Conservation (phyloP, 2,888 invertebrate species). For the Dromius quadrimaculatus region DNA sequence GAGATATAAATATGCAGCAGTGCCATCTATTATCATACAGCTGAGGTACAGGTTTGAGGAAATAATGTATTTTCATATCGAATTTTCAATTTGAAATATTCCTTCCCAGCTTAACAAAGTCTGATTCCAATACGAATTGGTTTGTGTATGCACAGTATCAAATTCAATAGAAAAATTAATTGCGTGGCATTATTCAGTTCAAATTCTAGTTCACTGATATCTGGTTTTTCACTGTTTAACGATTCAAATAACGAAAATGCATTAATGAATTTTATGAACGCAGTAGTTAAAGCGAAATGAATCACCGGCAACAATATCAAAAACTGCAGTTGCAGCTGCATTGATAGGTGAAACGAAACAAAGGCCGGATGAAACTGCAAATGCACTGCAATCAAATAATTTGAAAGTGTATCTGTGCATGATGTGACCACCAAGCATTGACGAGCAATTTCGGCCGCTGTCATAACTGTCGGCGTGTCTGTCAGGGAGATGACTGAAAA, state of each 20-base stretch:
- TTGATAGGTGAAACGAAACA: conserved; percentile 1
- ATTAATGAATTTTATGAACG: conserved; percentile 21
- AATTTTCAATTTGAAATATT: too few species aligned
- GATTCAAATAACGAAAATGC: conserved; percentile 23
- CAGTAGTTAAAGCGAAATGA: conserved; percentile 13
- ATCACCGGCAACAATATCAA: conserved; percentile 7
- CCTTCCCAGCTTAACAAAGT: too few species aligned
- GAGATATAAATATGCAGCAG: too few species aligned
- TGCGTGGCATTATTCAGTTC: too few species aligned
- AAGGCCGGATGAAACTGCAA: conserved; percentile 22
- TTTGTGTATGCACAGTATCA: too few species aligned
- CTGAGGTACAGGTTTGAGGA: too few species aligned
- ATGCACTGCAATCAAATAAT: conserved; percentile 16
- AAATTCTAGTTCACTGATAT: neutral
- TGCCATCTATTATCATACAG: too few species aligned
- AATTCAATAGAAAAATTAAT: too few species aligned
- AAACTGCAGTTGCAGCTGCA: neutral
- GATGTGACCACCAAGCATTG: neutral
- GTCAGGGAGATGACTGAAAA: conserved; percentile 8
- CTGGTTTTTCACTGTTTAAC: neutral
- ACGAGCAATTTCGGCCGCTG: conserved; percentile 18
- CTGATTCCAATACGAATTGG: too few species aligned
- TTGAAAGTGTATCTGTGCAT: conserved; percentile 11
- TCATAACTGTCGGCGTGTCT: conserved; percentile 30
- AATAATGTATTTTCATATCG: too few species aligned